Evolutionary conservation across 2,888 invertebrate genomes (phyloP).

Genomic region (Seira ritae): DNA sequence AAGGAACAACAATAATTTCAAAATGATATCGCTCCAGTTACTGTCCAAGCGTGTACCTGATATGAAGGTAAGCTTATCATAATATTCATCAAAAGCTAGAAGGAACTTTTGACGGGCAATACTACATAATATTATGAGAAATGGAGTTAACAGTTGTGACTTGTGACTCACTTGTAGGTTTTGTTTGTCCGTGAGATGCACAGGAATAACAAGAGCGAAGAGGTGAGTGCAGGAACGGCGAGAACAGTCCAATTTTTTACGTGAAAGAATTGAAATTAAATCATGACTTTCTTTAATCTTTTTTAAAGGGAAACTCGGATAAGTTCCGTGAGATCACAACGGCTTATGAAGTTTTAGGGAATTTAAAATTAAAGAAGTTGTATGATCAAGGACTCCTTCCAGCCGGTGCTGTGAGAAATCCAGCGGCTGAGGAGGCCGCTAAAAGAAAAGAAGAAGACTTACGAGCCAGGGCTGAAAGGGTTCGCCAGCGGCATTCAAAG

Average conservation of each 20-base stretch:
- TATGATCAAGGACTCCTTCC: constrained; percentile 85
- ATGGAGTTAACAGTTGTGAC: too few species aligned
- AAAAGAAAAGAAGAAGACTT: neutral
- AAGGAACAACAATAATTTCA: too few species aligned
- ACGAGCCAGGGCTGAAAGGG: neutral
- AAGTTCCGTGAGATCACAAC: constrained; percentile 88
- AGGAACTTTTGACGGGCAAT: neutral
- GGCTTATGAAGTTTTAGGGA: constrained; percentile 90
- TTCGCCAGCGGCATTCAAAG: neutral
- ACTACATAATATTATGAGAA: too few species aligned
- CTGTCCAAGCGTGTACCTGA: constrained; percentile 41
- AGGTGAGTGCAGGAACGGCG: too few species aligned
- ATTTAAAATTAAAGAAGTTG: constrained; percentile 83
- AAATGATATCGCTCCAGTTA: constrained; percentile 17
- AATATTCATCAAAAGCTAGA: neutral
- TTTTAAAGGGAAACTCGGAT: constrained; percentile 73
- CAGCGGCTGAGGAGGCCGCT: constrained; percentile 20
- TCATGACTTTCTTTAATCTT: neutral
- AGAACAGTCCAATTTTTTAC: too few species aligned
- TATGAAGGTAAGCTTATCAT: constrained; percentile 27
- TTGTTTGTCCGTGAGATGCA: constrained; percentile 39
- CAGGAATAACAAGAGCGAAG: constrained; percentile 76
- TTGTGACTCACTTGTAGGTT: constrained; percentile 17
- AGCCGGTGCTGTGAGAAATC: constrained; percentile 14
- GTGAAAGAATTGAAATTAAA: neutral